Evolutionary conservation across 2,888 invertebrate genomes (phyloP), one percentile per base, ranked within the genome.

Genomic region (Saturnia japonica): DNA sequence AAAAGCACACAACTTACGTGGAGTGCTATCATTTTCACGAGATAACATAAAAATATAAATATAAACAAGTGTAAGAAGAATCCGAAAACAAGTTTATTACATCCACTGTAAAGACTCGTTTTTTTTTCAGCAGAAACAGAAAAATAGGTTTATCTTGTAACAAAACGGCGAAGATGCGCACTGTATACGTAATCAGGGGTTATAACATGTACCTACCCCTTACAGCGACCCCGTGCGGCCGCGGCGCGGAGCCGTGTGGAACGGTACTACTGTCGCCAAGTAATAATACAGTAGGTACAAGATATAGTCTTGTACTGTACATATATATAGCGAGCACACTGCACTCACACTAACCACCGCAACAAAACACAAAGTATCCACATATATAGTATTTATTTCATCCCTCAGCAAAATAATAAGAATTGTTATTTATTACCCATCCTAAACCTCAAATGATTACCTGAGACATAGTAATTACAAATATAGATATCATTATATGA

Each of bases 131-230:
- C 54, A 60, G 28, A 28, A 60, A 28, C 57, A 28, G 57, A 60
- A 14, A 28, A 28, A 60, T 60, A 25, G 25, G 14, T 14, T 60
- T 28, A 60, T 25, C 25, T 25, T 60, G 57, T 60, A 60, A 60
- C 57, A 60, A 57, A 57, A 28, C 25, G 28, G 28, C 1, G 28
- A 28, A 25, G 57, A 60, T 60, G 25, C 57, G 57, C 4, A 0
- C 28, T 28, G 57, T 60, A 28, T 60, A 60, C 57, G 57, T 60
- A 60, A 60, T 60, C 25, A 60, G 57, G 57, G 57, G 14, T 60
- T 14, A 25, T 14, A 8, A 28, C 14, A 60, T 60, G 57, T 60
- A n/a, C n/a, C n/a, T n/a, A n/a, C n/a, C n/a, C n/a, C n/a, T n/a
- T n/a, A n/a, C n/a, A n/a, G n/a, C n/a, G n/a, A 60, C 14, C 16